Base-by-base conservation (phyloP, 2,888 invertebrate species). In the Eupithecia subfuscata region DNA sequence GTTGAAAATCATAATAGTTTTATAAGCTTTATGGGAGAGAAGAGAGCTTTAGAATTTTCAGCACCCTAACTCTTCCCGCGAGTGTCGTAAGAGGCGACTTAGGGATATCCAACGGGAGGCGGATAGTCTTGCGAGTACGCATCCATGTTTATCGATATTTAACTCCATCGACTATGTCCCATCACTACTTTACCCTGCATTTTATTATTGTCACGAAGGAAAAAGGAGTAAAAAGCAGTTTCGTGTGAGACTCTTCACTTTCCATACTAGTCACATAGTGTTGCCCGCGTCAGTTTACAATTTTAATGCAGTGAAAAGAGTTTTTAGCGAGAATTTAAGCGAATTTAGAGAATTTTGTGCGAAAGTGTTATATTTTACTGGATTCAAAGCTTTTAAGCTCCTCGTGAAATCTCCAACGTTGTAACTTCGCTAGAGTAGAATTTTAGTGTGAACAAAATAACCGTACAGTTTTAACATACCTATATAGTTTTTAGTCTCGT, bases 211-310 rank as follows among this genome's bases (percentile, higher is more conserved):
- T 80, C 80, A 81, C 79, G 77, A 78, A 73, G 68, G 60, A 56
- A 80, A 81, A 83, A 68, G 80, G 76, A 79, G 70, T 80, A 82
- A 83, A 80, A 76, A 70, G 71, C 18, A 75, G 67, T 75, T 81
- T 79, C 75, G 79, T 80, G 74, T 34, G 69, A 67, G 70, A 25
- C 74, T 70, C 37, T 48, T 74, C 56, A 65, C 67, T 73, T 75
- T 75, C 56, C 63, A 70, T 72, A 70, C 74, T 77, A 77, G 74
- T 77, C 67, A 74, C 74, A 67, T 40, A 60, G 71, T 73, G 45
- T 22, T 71, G 65, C 25, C 37, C 43, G 72, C 73, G 73, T 68
- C 40, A 73, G 69, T 75, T 74, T 67, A 70, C 52, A 30, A 56
- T 64, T 60, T 48, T 34, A 65, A 14, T 43, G 25, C 37, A 40